These are phyloP conservation scores for Heloderma charlesbogerti DNA, from an alignment of 2,113 vertebrate species.

Conservation along the genomic window DNA sequence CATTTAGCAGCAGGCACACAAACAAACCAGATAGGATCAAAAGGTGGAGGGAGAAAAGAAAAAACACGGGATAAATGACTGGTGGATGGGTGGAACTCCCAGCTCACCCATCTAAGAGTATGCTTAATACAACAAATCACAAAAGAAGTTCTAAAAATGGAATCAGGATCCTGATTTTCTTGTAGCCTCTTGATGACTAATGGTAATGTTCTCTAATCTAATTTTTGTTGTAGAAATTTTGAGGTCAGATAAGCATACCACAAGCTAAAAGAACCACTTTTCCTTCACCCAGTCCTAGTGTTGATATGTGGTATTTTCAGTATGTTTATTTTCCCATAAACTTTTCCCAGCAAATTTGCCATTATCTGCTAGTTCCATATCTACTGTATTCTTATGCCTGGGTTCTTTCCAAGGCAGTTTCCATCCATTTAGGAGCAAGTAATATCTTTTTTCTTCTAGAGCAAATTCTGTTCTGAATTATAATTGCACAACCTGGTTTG, in stretches of 20 bases:
- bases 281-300: slow-evolving; percentile 31
- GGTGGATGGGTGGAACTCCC: neutral
- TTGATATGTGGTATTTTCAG: slow-evolving; percentile 37
- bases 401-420: slow-evolving; percentile 38
- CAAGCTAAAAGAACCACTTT: slow-evolving; percentile 38
- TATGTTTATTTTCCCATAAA: slow-evolving; percentile 46
- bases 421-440: slow-evolving; percentile 33
- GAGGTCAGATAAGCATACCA: slow-evolving; percentile 19
- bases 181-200: neutral
- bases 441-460: slow-evolving; percentile 6
- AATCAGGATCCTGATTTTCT: neutral
- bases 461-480: slow-evolving; percentile 51
- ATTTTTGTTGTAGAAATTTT: slow-evolving; percentile 37
- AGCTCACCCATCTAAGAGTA: neutral
- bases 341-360: slow-evolving; percentile 16
- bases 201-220: neutral
- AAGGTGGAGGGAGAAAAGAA: too few species aligned
- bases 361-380: slow-evolving; percentile 26
- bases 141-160: neutral
- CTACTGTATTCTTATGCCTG: slow-evolving; percentile 25
- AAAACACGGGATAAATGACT: neutral
- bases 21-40: neutral
- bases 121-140: neutral
- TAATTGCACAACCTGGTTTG: slow-evolving; percentile 28
- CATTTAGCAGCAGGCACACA: neutral